A percentile compares a stretch with the other conserved stretches of the same genome.
These are phyloP conservation scores for Dromas ardeola DNA, from an alignment of 2,113 vertebrate species.

Conservation along the genomic window DNA sequence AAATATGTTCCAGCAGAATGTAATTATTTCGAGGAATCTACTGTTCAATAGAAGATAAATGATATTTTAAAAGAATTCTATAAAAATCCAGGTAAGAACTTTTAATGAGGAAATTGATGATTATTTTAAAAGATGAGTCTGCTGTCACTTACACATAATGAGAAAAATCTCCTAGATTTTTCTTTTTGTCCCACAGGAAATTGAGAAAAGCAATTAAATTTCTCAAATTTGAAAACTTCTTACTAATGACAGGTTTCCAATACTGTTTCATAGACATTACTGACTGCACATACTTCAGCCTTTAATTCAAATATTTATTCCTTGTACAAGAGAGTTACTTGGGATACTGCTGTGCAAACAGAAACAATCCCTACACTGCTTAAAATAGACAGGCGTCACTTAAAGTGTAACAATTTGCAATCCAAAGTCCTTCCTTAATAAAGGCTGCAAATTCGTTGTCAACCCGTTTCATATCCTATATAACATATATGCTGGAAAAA, in stretches of 20 bases:
- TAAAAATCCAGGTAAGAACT: background rate
- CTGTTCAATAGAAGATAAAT: conserved; percentile 11
- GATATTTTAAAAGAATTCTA: background rate
- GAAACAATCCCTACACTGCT: background rate
- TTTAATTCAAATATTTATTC: conserved; percentile 12
- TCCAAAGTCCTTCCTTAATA: background rate
- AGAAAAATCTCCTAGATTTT: background rate
- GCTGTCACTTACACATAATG: conserved; percentile 18
- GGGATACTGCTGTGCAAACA: background rate
- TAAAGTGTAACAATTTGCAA: background rate
- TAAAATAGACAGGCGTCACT: conserved; percentile 1
- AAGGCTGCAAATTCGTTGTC: background rate
- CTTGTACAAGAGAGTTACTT: background rate
- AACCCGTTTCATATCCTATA: background rate
- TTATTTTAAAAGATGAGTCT: conserved; percentile 31
- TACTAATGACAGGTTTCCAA: conserved; percentile 14
- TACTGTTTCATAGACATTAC: conserved; percentile 12
- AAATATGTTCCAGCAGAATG: background rate
- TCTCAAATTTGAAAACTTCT: conserved; percentile 32
- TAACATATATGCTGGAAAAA: background rate
- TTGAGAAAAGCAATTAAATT: conserved; percentile 35
- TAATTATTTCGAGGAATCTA: conserved; percentile 13
- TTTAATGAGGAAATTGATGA: conserved; percentile 37
- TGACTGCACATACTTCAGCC: background rate
- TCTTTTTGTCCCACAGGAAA: conserved; percentile 46